These are phyloP conservation scores for cattle (Bos taurus) DNA, from an alignment of 2,113 vertebrate genomes.

Conservation along the genomic window DNA sequence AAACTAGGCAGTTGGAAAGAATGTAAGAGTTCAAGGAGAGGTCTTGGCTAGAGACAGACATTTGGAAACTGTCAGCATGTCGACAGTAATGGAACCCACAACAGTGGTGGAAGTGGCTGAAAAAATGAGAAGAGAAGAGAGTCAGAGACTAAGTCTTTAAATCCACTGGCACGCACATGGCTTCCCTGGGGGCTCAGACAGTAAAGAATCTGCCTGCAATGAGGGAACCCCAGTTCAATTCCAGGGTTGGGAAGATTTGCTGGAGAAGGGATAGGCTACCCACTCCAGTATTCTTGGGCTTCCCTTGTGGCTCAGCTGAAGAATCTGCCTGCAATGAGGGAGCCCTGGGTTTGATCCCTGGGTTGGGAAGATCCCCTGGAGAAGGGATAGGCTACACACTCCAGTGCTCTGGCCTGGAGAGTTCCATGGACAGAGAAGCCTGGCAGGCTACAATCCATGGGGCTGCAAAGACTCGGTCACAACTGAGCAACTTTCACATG, in stretches of 20 bases:
- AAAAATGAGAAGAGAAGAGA: not conserved
- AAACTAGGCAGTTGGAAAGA: not conserved
- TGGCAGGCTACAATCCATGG: not conserved
- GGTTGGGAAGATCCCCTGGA: not conserved
- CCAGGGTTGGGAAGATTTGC: not conserved
- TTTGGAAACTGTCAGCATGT: not conserved
- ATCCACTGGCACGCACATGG: accelerated
- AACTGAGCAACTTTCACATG: not conserved
- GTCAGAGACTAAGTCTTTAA: not conserved
- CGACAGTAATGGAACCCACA: not conserved
- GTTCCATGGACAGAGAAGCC: not conserved
- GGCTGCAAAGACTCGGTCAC: accelerated
- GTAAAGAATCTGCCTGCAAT: not conserved
- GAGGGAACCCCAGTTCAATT: not conserved
- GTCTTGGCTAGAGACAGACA: not conserved
- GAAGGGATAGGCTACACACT: not conserved
- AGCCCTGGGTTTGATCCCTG: not conserved
- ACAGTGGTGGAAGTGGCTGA: not conserved
- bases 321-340: not conserved
- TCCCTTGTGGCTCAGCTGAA: not conserved
- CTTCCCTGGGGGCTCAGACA: not conserved
- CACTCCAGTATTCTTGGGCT: not conserved
- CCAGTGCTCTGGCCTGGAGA: not conserved
- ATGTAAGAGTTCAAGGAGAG: not conserved
- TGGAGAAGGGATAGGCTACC: not conserved